These are phyloP conservation scores for Phyllotreta cruciferae DNA, from an alignment of 2,888 invertebrate species.

Conservation along the genomic window DNA sequence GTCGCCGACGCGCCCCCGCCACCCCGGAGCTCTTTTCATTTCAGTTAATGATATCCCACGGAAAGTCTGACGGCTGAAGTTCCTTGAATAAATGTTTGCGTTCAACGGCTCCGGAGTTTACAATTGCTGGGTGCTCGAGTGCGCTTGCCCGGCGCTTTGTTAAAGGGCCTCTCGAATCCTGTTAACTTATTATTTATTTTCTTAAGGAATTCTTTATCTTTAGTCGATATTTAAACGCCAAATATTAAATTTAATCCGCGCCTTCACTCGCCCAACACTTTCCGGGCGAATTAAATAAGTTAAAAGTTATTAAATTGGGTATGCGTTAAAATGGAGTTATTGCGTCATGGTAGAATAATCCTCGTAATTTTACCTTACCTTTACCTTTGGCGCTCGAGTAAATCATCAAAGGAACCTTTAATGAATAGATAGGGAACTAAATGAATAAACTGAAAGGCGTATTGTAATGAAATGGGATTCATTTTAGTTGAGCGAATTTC, in stretches of 20 bases:
- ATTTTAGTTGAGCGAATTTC: not conserved
- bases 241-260: not conserved
- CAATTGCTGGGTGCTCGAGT: slow-evolving; percentile 12
- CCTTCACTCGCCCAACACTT: too few relatives aligned
- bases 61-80: slow-evolving; percentile 36
- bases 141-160: slow-evolving; percentile 14
- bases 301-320: too few relatives aligned
- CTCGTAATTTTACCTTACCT: slow-evolving; percentile 7
- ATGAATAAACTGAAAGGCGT: slow-evolving; percentile 2
- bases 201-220: slow-evolving; percentile 2
- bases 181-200: slow-evolving; percentile 12
- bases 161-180: not conserved
- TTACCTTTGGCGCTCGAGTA: slow-evolving; percentile 8
- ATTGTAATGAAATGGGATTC: slow-evolving; percentile 8
- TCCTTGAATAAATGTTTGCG: slow-evolving; percentile 40
- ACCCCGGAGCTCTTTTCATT: slow-evolving; percentile 30
- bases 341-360: not conserved
- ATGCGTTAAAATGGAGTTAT: too few relatives aligned
- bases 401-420: slow-evolving; percentile 8
- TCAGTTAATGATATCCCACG: slow-evolving; percentile 40
- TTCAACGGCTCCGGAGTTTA: slow-evolving; percentile 35
- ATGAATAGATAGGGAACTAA: slow-evolving; percentile 11
- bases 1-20: slow-evolving; percentile 15
- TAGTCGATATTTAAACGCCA: not conserved
- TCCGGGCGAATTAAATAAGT: too few relatives aligned